Conservation (phyloP, 2,888 invertebrate genomes). For the Actias luna region DNA sequence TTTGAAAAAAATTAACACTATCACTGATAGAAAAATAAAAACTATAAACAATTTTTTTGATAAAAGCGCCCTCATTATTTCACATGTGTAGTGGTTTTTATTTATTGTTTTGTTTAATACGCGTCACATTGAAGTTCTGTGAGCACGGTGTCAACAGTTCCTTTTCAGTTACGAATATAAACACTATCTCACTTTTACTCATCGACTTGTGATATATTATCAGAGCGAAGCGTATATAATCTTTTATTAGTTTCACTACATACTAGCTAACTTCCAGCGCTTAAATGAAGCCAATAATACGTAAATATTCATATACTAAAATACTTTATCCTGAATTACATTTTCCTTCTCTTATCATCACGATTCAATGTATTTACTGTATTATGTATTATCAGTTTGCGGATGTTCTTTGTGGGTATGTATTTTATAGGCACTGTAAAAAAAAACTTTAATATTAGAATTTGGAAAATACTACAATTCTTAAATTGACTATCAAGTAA, state of each 20-base stretch:
- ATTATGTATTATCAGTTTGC: too few species aligned
- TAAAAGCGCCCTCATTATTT: conserved; percentile 17
- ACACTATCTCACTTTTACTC: conserved; percentile 14
- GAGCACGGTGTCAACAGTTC: conserved; percentile 12
- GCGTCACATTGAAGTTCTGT: neutral
- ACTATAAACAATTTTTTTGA: conserved; percentile 20
- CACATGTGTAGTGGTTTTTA: neutral
- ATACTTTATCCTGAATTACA: too few species aligned
- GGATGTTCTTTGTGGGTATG: too few species aligned
- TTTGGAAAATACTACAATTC: too few species aligned
- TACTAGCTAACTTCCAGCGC: conserved; percentile 1
- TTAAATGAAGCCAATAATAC: neutral
- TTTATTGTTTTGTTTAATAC: neutral
- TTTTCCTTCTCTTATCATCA: too few species aligned
- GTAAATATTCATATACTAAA: too few species aligned
- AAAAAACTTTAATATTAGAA: too few species aligned
- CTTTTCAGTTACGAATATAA: conserved; percentile 13
- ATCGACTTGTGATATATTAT: conserved; percentile 23
- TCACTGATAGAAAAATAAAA: conserved; percentile 13
- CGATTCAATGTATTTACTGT: too few species aligned
- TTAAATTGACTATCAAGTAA: too few species aligned
- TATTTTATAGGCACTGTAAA: too few species aligned
- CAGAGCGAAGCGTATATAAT: conserved; percentile 22
- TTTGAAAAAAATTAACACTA: conserved; percentile 16
- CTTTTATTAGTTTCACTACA: conserved; percentile 18